Evolutionary conservation across 2,888 invertebrate species (phyloP).

Genomic region (Argyra leucocephala): DNA sequence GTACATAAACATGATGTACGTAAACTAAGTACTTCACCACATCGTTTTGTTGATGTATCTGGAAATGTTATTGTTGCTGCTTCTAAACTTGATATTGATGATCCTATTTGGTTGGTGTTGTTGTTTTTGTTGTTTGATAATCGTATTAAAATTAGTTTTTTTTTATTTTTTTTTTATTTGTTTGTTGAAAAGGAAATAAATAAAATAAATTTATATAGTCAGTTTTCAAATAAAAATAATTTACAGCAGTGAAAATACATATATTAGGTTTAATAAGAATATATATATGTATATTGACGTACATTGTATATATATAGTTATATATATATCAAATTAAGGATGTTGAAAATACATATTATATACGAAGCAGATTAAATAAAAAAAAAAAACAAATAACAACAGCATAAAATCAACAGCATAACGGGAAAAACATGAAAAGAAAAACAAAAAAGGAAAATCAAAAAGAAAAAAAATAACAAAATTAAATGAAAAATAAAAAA

Average conservation of each 20-base stretch:
- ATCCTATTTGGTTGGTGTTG: conserved; percentile 45
- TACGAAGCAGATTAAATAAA: not conserved
- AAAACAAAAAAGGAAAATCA: not conserved
- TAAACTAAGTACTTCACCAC: conserved; percentile 58
- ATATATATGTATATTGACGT: no score
- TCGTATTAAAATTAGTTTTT: not conserved
- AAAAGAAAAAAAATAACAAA: not conserved
- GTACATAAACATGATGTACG: conserved; percentile 74
- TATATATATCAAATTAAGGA: not conserved
- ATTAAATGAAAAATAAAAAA: not conserved
- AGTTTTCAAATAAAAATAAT: no score
- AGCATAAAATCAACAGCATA: not conserved
- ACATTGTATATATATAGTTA: no score
- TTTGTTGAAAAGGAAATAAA: not conserved
- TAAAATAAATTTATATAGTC: no score
- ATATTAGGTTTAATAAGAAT: no score
- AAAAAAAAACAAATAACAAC: not conserved
- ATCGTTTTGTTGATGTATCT: conserved; percentile 45
- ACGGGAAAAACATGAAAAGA: not conserved
- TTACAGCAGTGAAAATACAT: no score
- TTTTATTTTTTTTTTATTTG: not conserved
- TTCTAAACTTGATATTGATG: conserved; percentile 61
- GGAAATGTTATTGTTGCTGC: conserved; percentile 66
- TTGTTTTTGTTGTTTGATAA: not conserved
- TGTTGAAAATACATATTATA: no score